A percentile compares a stretch with the other conserved stretches of the same genome.
These are phyloP conservation scores for Phorcus lineatus DNA, from an alignment of 2,888 invertebrate species.

Conservation along the genomic window DNA sequence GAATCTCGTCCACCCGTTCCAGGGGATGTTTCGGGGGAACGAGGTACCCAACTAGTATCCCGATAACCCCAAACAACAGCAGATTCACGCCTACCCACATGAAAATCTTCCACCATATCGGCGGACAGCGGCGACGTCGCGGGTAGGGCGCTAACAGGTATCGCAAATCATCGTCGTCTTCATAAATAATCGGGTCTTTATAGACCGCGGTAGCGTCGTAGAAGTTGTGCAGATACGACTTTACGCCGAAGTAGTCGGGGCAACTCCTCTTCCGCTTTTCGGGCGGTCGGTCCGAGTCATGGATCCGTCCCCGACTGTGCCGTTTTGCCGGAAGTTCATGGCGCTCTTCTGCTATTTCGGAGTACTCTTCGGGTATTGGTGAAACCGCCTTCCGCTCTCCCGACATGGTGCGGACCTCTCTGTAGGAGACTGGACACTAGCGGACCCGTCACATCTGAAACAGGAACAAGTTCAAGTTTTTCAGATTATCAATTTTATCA, in stretches of 20 bases:
- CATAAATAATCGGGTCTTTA: slow-evolving; percentile 69
- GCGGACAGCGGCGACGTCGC: slow-evolving; percentile 64
- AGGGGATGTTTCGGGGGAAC: slow-evolving; percentile 72
- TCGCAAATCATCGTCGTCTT: slow-evolving; percentile 73
- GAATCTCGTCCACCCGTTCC: slow-evolving; percentile 69
- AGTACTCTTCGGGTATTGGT: slow-evolving; percentile 7
- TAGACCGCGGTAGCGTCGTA: slow-evolving; percentile 74
- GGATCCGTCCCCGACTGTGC: slow-evolving; percentile 12
- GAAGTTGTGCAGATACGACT: slow-evolving; percentile 78
- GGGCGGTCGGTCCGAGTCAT: slow-evolving; percentile 8
- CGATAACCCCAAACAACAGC: slow-evolving; percentile 76
- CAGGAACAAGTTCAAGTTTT: not conserved
- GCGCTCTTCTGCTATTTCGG: slow-evolving; percentile 23
- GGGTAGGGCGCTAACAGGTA: slow-evolving; percentile 73
- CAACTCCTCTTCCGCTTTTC: slow-evolving; percentile 76
- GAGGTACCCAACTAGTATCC: slow-evolving; percentile 77
- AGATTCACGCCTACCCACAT: slow-evolving; percentile 77
- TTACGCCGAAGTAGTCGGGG: slow-evolving; percentile 76
- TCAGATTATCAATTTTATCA: too few species aligned
- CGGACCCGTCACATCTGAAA: slow-evolving; percentile 1
- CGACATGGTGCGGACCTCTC: not conserved
- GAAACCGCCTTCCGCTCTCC: slow-evolving; percentile 14
- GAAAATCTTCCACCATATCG: slow-evolving; percentile 76
- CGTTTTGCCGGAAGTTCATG: slow-evolving; percentile 23
- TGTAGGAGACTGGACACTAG: too few species aligned